Conservation (phyloP, 1,140 invertebrate species). For the Leguminivora glycinivorella region DNA sequence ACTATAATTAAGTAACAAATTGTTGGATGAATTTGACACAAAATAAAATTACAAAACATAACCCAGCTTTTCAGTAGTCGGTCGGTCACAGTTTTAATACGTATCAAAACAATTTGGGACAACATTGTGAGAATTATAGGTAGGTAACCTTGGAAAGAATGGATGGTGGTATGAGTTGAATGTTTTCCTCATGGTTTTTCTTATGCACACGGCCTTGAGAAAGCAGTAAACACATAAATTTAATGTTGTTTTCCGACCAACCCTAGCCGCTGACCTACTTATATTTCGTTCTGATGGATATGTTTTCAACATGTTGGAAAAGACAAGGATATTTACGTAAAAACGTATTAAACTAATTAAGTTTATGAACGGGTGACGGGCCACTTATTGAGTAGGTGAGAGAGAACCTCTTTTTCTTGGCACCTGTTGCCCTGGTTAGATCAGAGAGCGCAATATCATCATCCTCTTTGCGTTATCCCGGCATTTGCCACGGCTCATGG, state of each 20-base stretch:
- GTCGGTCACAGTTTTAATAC: no score
- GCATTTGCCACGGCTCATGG: no score
- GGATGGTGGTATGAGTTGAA: neutral
- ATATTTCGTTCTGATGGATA: neutral
- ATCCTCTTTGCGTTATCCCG: no score
- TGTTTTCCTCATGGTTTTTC: neutral
- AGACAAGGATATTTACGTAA: neutral
- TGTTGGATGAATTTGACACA: no score
- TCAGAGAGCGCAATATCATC: no score
- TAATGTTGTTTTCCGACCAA: conserved; percentile 29
- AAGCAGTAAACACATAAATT: conserved; percentile 28
- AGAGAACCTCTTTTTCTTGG: no score
- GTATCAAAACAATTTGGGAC: no score
- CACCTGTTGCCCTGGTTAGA: no score
- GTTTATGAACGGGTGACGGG: neutral
- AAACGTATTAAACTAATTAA: no score
- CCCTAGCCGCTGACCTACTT: neutral
- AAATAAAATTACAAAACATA: no score
- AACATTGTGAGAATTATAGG: neutral
- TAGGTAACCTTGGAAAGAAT: neutral
- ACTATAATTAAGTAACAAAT: no score
- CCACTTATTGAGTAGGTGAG: neutral
- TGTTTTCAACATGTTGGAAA: neutral
- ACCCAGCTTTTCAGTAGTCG: no score
- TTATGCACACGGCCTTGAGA: neutral